Evolutionary conservation across 1,140 invertebrate species (phyloP).

Genomic region (Papilio helenus): DNA sequence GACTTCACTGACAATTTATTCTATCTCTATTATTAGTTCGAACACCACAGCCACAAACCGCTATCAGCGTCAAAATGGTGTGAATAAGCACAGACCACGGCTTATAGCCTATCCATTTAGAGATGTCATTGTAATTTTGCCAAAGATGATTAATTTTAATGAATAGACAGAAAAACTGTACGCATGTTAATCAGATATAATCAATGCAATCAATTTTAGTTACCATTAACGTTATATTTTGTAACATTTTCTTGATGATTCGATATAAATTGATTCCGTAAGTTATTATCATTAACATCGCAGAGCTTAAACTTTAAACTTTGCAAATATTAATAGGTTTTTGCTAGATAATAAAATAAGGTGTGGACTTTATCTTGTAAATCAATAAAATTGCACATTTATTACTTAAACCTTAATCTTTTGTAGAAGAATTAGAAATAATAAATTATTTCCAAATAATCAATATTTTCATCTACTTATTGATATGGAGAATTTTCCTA

Average conservation of each 20-base stretch:
- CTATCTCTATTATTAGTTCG: too few species aligned
- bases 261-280: slow-evolving; percentile 11
- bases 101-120: too few species aligned
- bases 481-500: too few species aligned
- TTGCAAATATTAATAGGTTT: slow-evolving; percentile 4
- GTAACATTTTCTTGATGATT: slow-evolving; percentile 16
- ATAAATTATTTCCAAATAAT: too few species aligned
- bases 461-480: too few species aligned
- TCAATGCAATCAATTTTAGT: neutral
- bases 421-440: neutral
- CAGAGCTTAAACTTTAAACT: neutral
- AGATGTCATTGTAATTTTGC: too few species aligned
- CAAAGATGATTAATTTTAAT: neutral
- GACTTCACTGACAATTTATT: too few species aligned
- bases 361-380: neutral
- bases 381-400: neutral
- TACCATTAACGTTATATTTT: slow-evolving; percentile 8
- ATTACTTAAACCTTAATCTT: neutral
- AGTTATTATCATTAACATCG: slow-evolving; percentile 12
- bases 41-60: too few species aligned
- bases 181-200: neutral
- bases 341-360: neutral
- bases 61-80: too few species aligned
- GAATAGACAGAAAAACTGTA: neutral
- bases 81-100: too few species aligned